phyloP scores from a whole-genome alignment of 2,113 vertebrate species.

The Miniopterus natalensis region DNA sequence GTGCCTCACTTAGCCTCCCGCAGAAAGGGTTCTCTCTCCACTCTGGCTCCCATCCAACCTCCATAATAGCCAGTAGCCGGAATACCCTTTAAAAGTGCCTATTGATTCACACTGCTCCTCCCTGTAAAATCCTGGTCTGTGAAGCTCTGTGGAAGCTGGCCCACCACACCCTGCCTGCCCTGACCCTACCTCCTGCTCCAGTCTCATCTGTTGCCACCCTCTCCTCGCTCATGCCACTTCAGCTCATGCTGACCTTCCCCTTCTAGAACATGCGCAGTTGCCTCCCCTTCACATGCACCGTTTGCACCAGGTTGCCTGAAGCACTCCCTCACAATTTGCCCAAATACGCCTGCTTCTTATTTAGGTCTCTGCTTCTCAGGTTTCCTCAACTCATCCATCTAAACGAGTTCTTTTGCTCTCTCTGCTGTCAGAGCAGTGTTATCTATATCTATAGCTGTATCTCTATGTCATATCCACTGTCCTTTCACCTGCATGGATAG shows the following conservation, averaged over 20 bases:
- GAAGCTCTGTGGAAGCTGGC: neutral
- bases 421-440: neutral
- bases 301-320: neutral
- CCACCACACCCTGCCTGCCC: neutral
- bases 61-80: neutral
- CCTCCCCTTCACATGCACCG: neutral
- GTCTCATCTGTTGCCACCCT: neutral
- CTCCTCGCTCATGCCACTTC: neutral
- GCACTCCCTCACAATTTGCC: neutral
- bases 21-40: neutral
- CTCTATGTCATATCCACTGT: neutral
- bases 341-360: neutral
- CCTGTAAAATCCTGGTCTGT: neutral
- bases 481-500: neutral
- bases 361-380: neutral
- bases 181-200: neutral
- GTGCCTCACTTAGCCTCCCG: neutral
- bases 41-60: slow-evolving; percentile 1
- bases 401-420: neutral
- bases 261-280: neutral
- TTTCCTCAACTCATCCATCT: neutral
- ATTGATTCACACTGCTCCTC: neutral
- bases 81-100: slow-evolving; percentile 35
- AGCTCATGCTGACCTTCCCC: neutral
- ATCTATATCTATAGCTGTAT: neutral